Conservation (phyloP, 2,888 invertebrate genomes). For the Leptinotarsa peninsularis region DNA sequence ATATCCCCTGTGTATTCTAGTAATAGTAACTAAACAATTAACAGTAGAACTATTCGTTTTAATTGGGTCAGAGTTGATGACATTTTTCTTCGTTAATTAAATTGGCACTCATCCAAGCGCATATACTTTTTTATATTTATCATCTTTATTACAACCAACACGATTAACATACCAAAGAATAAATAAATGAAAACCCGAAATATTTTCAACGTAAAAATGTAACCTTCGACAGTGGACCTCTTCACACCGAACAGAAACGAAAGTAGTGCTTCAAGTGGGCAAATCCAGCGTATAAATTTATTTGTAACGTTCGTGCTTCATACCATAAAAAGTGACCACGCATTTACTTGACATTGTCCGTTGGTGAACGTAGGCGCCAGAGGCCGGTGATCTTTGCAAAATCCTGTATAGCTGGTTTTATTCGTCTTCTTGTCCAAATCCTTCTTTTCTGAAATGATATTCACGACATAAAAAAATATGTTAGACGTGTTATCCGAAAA, state of each 20-base stretch:
- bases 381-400: constrained; percentile 36
- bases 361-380: constrained; percentile 31
- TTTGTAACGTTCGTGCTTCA: constrained; percentile 4
- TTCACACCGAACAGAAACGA: neutral
- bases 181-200: neutral
- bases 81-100: no score
- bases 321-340: constrained; percentile 28
- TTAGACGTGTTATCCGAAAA: neutral
- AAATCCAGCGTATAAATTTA: constrained; percentile 10
- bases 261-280: constrained; percentile 11
- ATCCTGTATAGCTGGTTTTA: constrained; percentile 36
- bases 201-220: neutral
- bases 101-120: no score
- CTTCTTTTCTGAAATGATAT: neutral
- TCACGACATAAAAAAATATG: neutral
- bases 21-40: no score
- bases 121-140: no score
- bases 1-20: no score
- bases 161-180: no score
- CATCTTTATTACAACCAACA: no score
- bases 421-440: neutral
- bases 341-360: constrained; percentile 18
- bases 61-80: no score
- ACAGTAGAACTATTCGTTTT: no score
- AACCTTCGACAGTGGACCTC: neutral